Evolutionary conservation across 2,888 invertebrate species (phyloP).

Genomic region (Drosophila kuntzei): DNA sequence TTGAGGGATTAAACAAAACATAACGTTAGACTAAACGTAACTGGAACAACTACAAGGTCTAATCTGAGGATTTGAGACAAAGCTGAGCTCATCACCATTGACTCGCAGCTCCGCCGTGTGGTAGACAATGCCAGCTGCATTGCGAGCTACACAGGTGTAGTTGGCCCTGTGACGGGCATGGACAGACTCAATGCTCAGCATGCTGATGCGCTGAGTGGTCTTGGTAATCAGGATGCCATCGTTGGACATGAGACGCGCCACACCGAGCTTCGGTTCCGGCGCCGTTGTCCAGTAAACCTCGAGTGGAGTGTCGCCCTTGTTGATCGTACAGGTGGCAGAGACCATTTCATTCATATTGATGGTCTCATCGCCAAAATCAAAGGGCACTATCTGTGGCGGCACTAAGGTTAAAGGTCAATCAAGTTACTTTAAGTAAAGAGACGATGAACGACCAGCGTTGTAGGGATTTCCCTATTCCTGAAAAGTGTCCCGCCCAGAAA

Average conservation of each 20-base stretch:
- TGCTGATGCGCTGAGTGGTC: constrained; percentile 88
- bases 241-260: constrained; percentile 86
- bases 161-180: constrained; percentile 90
- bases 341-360: constrained; percentile 92
- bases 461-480: constrained; percentile 29
- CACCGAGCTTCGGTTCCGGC: constrained; percentile 86
- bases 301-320: constrained; percentile 92
- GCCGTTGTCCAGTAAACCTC: constrained; percentile 89
- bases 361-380: constrained; percentile 91
- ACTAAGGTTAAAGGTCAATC: constrained; percentile 86
- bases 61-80: not conserved
- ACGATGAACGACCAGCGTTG: constrained; percentile 67
- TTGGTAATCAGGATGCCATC: constrained; percentile 88
- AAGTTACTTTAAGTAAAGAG: constrained; percentile 15
- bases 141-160: constrained; percentile 91
- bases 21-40: constrained; percentile 29
- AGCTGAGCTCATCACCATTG: constrained; percentile 87
- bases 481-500: constrained; percentile 58
- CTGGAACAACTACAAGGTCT: constrained; percentile 16
- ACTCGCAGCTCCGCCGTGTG: constrained; percentile 90
- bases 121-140: constrained; percentile 89
- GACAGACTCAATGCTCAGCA: constrained; percentile 90
- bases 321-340: constrained; percentile 90
- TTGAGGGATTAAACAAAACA: constrained; percentile 32
- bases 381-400: constrained; percentile 92